Evolutionary conservation across 1,140 invertebrate species (phyloP), one percentile per base, ranked within the genome.

Genomic region (Drosophila ercepeae): DNA sequence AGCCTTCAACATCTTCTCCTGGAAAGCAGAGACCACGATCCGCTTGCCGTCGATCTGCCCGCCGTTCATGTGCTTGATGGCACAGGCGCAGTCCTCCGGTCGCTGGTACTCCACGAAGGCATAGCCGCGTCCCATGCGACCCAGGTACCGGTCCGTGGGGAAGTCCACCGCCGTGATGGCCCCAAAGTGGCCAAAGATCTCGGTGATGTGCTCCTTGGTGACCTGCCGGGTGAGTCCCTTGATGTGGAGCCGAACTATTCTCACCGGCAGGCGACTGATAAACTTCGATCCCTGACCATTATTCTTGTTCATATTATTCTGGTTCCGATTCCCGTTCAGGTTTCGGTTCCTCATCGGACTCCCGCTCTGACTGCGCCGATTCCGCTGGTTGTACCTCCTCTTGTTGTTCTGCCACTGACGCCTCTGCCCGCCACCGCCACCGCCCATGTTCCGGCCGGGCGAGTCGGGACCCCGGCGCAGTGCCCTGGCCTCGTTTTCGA

Each of bases 151-250:
- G 3, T 79, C 61, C 4, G 45, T 50, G 3, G 79, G 79, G 3
- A 84, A 84, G 29, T 84, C 79, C 1, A 86, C 75, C 2, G 74
- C 78, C 2, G 51, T 64, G 1, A 84, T 51, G 0, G 42, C 36
- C 0, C 81, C 79, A 25, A 76, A 84, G 54, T 64, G 69, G 0
- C 75, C 50, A 0, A 84, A 84, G 1, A 84, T 86, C 19, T 84
- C 71, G 2, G 70, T 23, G n/a, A 84, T 41, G 25, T 84, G 60
- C 14, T 53, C 34, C 50, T 84, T 84, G 54, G 75, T 79, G 39
- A 84, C 81, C 32, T 57, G 65, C 0, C 50, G 75, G 0, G 58
- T 57, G 9, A 84, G 39, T 0, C 82, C 72, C 34, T 68, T 72
- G 29, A 84, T 84, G 46, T 84, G 81, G 18, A 84, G 51, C 1